Base-by-base conservation (phyloP, 2,113 vertebrate genomes). In the Piliocolobus tephrosceles region DNA sequence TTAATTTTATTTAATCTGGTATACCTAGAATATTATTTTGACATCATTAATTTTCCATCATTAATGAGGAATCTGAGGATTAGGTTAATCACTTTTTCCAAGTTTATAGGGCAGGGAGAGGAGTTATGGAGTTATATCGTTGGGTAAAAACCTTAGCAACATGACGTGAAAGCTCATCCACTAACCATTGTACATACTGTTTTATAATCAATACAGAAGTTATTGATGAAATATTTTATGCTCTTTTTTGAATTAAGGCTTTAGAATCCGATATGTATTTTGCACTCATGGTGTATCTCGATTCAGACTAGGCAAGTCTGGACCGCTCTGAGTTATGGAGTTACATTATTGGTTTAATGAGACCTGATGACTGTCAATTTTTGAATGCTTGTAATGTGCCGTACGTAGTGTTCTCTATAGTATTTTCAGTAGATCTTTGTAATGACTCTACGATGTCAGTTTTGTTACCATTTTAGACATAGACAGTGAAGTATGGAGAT, bases 1-100 rank as follows among this genome's bases (percentile, higher is more conserved):
- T 90, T 92, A 96, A 87, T 84, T 79, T 91, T 88, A 89, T 72
- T 90, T 92, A 97, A 87, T 84, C 30, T 20, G 27, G 4, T 92
- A 40, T 95, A 58, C 52, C 32, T 87, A 55, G 75, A 73, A 32
- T 95, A 47, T 92, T 75, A 83, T 87, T 95, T 94, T 84, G 68
- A 25, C 11, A n/a, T 87, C 47, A 50, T 50, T 50, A 50, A 50
- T 75, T 23, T 95, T 50, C 84, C 27, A 35, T 92, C 6, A 32
- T 94, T 68, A 88, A 43, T 81, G 57, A 81, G 45, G 55, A 73
- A 75, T 43, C 32, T 61, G 7, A 85, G 10, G 64, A 76, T 75
- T 82, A 94, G 73, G 16, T 85, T 80, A 91, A 47, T 75, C 13
- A 75, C 12, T 76, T 78, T 66, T 11, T 50, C 23, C 50, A 76